Percentiles rank a stretch among this genome's conserved stretches.
phyloP scores from a whole-genome alignment of 2,797 vertebrate species.

The Yasuhikotakia modesta region DNA sequence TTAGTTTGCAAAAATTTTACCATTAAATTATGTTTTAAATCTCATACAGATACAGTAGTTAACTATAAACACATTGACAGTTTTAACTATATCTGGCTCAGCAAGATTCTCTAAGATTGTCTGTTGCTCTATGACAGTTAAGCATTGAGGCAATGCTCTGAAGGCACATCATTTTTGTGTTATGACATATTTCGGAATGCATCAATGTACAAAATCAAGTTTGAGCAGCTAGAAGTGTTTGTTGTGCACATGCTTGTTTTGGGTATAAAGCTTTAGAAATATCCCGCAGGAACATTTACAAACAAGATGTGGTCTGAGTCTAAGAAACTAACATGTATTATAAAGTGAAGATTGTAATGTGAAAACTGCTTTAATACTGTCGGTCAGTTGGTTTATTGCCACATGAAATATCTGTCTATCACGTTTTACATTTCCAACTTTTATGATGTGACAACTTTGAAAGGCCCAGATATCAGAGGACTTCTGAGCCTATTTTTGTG shows the following conservation, averaged over 20 bases:
- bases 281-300: background rate
- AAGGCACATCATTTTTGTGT: background rate
- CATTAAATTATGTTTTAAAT: background rate
- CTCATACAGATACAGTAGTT: background rate
- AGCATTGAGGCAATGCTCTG: background rate
- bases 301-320: background rate
- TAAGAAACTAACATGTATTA: background rate
- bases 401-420: background rate
- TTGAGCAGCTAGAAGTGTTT: too few species aligned
- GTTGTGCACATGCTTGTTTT: background rate
- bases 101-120: too few species aligned
- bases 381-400: background rate
- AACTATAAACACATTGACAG: background rate
- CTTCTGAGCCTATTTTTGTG: background rate
- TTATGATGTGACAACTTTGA: background rate
- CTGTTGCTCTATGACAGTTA: too few species aligned
- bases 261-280: background rate
- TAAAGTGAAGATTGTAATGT: background rate
- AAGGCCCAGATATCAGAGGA: conserved; percentile 13
- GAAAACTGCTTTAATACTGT: background rate
- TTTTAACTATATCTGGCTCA: background rate
- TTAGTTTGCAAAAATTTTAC: background rate
- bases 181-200: background rate
- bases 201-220: background rate
- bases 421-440: background rate